phyloP scores from a whole-genome alignment of 2,888 invertebrate species.

The Cataglyphis rosenhaueri region DNA sequence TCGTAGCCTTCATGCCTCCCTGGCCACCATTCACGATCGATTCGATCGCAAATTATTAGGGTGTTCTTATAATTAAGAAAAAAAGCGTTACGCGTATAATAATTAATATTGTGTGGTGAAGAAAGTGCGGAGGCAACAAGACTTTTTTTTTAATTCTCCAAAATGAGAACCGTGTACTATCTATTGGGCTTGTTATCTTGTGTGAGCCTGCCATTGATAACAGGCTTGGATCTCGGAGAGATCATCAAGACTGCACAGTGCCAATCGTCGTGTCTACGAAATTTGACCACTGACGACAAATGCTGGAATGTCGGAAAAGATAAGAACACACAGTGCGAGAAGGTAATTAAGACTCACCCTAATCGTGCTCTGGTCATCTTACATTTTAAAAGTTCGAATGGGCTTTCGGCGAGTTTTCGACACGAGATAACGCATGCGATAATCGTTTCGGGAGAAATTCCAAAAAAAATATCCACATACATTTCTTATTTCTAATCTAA shows the following conservation, averaged over 20 bases:
- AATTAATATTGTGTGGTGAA: not conserved
- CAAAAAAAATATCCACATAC: not conserved
- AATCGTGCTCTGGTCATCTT: not conserved
- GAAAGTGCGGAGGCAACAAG: constrained; percentile 7
- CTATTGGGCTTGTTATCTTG: constrained; percentile 73
- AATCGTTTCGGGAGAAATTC: not conserved
- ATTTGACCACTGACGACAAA: constrained; percentile 79
- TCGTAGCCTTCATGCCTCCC: not conserved
- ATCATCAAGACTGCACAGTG: constrained; percentile 82
- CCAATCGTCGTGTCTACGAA: constrained; percentile 82
- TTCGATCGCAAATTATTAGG: not conserved
- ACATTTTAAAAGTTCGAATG: not conserved
- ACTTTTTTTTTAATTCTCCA: not conserved
- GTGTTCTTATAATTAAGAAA: not conserved
- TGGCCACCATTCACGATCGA: constrained; percentile 29
- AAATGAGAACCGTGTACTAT: constrained; percentile 65
- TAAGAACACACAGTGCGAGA: constrained; percentile 71
- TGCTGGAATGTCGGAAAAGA: constrained; percentile 68
- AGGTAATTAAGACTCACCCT: constrained; percentile 68
- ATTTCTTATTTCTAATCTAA: not conserved
- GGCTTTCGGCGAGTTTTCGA: not conserved
- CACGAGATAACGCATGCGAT: not conserved
- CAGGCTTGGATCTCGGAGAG: constrained; percentile 82
- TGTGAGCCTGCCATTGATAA: constrained; percentile 65
- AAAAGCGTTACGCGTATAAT: not conserved